Percentiles rank a stretch among this genome's conserved stretches.
Evolutionary conservation across 2,888 invertebrate species (phyloP).

Genomic region (Amiota minor): DNA sequence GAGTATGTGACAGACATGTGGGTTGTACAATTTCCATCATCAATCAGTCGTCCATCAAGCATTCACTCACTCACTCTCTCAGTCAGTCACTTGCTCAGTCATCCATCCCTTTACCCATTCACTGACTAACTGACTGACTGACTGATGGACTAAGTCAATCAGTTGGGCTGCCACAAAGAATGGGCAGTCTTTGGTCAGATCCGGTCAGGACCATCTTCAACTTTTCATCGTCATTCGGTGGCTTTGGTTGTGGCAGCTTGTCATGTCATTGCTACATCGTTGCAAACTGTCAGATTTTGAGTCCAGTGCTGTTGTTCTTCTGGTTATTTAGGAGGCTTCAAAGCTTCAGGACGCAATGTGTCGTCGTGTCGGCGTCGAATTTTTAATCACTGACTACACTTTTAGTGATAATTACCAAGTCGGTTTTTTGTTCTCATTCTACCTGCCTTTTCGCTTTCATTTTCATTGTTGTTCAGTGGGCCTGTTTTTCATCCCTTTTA

Average conservation of each 20-base stretch:
- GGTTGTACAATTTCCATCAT: neutral
- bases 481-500: neutral
- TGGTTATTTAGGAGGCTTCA: neutral
- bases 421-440: neutral
- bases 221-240: slow-evolving; percentile 25
- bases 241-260: slow-evolving; percentile 62
- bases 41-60: neutral
- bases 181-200: slow-evolving; percentile 7
- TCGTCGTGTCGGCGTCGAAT: slow-evolving; percentile 36
- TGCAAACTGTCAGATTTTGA: slow-evolving; percentile 68
- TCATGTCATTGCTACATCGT: slow-evolving; percentile 60
- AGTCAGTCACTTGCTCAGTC: neutral
- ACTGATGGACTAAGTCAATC: neutral
- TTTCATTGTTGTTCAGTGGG: neutral
- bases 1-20: neutral
- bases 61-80: neutral
- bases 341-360: neutral
- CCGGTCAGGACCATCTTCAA: neutral
- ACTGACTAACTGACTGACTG: neutral
- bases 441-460: slow-evolving; percentile 4
- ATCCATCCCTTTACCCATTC: neutral
- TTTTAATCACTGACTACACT: slow-evolving; percentile 34
- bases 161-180: neutral
- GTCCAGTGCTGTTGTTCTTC: slow-evolving; percentile 47
- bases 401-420: slow-evolving; percentile 6